These are phyloP conservation scores for Aegithalos caudatus DNA, from an alignment of 2,113 vertebrate species.

Conservation along the genomic window DNA sequence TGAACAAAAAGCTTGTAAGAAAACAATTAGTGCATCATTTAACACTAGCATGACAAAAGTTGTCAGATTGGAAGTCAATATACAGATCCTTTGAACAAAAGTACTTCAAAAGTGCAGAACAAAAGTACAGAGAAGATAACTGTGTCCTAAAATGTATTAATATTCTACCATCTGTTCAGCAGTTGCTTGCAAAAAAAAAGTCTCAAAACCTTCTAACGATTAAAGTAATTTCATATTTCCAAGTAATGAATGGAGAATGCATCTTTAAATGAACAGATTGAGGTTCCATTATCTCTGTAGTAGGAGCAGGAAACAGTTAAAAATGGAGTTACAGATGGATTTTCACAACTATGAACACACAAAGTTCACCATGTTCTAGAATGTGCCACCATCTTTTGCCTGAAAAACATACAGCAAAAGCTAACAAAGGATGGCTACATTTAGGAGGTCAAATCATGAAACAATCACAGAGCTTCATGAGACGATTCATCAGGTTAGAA, in stretches of 20 bases:
- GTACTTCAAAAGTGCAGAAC: neutral
- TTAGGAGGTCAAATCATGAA: neutral
- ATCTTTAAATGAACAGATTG: neutral
- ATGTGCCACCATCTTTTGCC: neutral
- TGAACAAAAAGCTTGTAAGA: neutral
- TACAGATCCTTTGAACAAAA: neutral
- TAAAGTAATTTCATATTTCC: slow-evolving; percentile 9
- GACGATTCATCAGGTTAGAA: neutral
- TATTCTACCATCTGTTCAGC: neutral
- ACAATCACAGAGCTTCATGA: neutral
- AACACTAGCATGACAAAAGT: neutral
- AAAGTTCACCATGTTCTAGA: neutral
- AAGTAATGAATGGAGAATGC: neutral
- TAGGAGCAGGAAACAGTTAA: neutral
- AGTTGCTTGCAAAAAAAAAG: neutral
- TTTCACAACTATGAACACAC: neutral
- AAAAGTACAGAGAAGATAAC: neutral
- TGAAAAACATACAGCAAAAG: neutral
- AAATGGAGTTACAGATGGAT: neutral
- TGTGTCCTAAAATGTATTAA: neutral
- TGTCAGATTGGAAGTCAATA: neutral
- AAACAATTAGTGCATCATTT: neutral
- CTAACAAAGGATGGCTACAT: neutral
- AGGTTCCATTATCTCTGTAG: neutral
- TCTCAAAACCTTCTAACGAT: neutral